These are phyloP conservation scores for Onchidella celtica DNA, from an alignment of 2,888 invertebrate species.

Conservation along the genomic window DNA sequence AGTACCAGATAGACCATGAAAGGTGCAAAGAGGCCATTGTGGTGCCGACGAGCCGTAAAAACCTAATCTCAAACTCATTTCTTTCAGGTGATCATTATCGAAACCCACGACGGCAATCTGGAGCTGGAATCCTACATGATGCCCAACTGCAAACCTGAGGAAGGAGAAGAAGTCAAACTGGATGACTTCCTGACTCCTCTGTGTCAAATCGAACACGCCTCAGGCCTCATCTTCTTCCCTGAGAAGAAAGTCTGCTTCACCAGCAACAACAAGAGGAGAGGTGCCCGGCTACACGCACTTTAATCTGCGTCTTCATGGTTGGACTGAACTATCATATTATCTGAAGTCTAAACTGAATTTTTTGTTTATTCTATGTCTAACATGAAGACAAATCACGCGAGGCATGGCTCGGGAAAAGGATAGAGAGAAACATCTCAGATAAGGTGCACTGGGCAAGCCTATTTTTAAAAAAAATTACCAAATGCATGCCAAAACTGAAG, in stretches of 20 bases:
- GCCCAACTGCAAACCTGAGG: slow-evolving; percentile 41
- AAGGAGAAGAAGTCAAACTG: slow-evolving; percentile 41
- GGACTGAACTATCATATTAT: too few relatives aligned
- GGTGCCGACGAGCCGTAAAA: too few relatives aligned
- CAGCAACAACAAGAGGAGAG: slow-evolving; percentile 51
- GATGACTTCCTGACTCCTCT: slow-evolving; percentile 46
- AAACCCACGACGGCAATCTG: slow-evolving; percentile 48
- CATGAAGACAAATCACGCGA: too few relatives aligned
- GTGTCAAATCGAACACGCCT: slow-evolving; percentile 48
- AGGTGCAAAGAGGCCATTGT: too few relatives aligned
- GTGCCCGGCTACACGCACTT: slow-evolving; percentile 47
- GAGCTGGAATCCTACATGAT: slow-evolving; percentile 52
- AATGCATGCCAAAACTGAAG: too few relatives aligned
- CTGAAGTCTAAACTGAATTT: too few relatives aligned
- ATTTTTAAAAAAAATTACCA: too few relatives aligned
- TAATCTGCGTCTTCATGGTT: background rate
- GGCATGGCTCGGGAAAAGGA: too few relatives aligned
- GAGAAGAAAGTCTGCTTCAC: slow-evolving; percentile 51
- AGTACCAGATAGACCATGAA: too few relatives aligned
- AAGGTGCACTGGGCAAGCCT: too few relatives aligned
- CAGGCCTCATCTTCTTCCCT: slow-evolving; percentile 52
- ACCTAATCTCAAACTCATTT: background rate
- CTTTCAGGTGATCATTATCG: slow-evolving; percentile 49
- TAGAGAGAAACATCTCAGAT: too few relatives aligned
- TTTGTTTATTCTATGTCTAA: too few relatives aligned